A percentile compares a stretch with the other conserved stretches of the same genome.
phyloP scores from a whole-genome alignment of 2,797 vertebrate genomes.

The Loriculus beryllinus region DNA sequence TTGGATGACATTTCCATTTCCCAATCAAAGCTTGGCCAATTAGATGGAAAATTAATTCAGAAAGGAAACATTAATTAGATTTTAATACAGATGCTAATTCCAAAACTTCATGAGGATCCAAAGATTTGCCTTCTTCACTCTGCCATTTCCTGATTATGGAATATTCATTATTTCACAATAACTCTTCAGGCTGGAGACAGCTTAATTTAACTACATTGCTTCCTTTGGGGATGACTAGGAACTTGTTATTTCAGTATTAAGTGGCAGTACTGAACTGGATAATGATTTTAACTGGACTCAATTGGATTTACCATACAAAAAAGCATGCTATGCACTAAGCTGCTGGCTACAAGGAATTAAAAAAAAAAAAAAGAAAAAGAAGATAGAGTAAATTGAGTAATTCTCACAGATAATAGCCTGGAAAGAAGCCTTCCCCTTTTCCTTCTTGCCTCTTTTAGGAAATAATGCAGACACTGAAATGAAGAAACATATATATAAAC shows the following conservation, averaged over 20 bases:
- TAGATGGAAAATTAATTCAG: constrained; percentile 38
- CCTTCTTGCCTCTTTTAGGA: not conserved
- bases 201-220: constrained; percentile 11
- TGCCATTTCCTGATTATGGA: not conserved
- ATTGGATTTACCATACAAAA: not conserved
- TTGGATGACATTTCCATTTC: constrained; percentile 38
- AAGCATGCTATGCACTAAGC: not conserved
- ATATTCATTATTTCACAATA: constrained; percentile 23
- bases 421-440: not conserved
- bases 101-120: not conserved
- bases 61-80: constrained; percentile 39
- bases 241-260: not conserved
- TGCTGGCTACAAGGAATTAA: not conserved
- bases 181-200: not conserved
- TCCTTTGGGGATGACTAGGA: not conserved
- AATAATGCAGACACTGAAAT: not conserved
- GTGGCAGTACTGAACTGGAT: not conserved
- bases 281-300: not conserved
- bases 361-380: not conserved
- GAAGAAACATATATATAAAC: not conserved
- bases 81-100: constrained; percentile 4
- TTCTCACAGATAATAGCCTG: not conserved
- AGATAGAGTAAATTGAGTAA: not conserved
- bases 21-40: constrained; percentile 38
- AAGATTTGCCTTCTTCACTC: not conserved